Evolutionary conservation across 1,140 invertebrate genomes (phyloP), one percentile per base, ranked within the genome.

Genomic region (Hypsibius dujardini): DNA sequence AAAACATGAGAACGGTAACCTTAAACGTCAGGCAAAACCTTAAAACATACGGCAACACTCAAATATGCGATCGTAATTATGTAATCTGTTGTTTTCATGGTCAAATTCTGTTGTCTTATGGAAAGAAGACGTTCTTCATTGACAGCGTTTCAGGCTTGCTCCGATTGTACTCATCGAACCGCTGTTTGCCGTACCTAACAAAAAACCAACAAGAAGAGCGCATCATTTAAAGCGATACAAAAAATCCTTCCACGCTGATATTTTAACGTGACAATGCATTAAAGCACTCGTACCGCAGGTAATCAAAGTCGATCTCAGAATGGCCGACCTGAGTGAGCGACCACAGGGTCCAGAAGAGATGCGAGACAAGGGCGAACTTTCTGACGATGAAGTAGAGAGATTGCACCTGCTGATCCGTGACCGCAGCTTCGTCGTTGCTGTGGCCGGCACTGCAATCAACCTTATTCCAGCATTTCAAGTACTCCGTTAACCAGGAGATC

Each of bases 321-420:
- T 90, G 84, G 78, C 90, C 85, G 7, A 88, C 87, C 80, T 97
- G 94, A 67, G 95, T 87, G 1, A 97, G 81, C 2, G 88, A 86
- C 95, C 95, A 98, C 67, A 92, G 80, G 2, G 87, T 88, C 95
- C 95, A 98, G 74, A 94, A 86, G 73, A 95, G 86, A 80, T 95
- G 90, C 1, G 90, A 83, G 3, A 67, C 12, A 42, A 67, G 12
- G 12, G 62, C 45, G 42, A 67, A 67, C 42, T 67, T 67, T 3
- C 45, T 12, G 3, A 67, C 62, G 3, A 15, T 12, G 3, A 15
- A 3, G 62, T 67, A 67, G 12, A 67, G 62, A 7, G 12, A 12
- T 7, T 67, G 12, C 12, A 67, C 42, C 3, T 45, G 12, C 7
- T 42, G 12, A 12, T 12, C 3, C 3, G 12, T 67, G 12, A 67